Evolutionary conservation across 2,888 invertebrate genomes (phyloP).

Genomic region (Balanococcus diminutus): DNA sequence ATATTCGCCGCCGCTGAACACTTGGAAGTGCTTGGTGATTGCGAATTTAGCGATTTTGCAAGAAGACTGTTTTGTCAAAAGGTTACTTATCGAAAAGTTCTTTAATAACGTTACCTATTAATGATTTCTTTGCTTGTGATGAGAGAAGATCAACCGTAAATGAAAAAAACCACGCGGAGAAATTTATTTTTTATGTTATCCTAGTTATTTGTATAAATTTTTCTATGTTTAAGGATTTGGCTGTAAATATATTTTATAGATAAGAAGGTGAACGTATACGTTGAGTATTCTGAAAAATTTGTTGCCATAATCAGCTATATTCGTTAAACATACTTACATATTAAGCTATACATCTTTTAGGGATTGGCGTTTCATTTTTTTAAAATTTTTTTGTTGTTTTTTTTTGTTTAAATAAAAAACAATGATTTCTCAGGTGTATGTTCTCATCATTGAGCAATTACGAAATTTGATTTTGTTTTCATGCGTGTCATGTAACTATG

Average conservation of each 20-base stretch:
- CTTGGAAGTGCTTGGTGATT: background rate
- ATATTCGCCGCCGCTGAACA: background rate
- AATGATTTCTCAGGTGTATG: background rate
- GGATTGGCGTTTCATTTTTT: background rate
- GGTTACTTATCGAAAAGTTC: background rate
- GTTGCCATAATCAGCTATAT: slow-evolving; percentile 33
- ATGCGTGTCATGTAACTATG: too few species aligned
- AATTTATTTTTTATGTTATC: slow-evolving; percentile 18
- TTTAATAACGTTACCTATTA: slow-evolving; percentile 32
- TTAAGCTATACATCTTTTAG: background rate
- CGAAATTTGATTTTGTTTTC: background rate
- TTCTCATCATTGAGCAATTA: background rate
- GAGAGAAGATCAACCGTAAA: background rate
- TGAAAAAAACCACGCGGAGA: background rate
- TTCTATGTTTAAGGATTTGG: background rate
- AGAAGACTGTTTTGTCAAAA: background rate
- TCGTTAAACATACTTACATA: background rate
- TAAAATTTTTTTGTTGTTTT: background rate
- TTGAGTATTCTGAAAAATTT: slow-evolving; percentile 12
- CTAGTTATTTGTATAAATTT: slow-evolving; percentile 23
- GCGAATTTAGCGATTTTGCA: background rate
- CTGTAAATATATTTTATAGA: slow-evolving; percentile 36
- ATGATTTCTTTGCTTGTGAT: slow-evolving; percentile 39
- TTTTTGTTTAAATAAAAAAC: too few species aligned
- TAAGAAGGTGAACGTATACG: slow-evolving; percentile 11